Conservation (phyloP, 2,113 vertebrate genomes). For the Aythya baeri region DNA sequence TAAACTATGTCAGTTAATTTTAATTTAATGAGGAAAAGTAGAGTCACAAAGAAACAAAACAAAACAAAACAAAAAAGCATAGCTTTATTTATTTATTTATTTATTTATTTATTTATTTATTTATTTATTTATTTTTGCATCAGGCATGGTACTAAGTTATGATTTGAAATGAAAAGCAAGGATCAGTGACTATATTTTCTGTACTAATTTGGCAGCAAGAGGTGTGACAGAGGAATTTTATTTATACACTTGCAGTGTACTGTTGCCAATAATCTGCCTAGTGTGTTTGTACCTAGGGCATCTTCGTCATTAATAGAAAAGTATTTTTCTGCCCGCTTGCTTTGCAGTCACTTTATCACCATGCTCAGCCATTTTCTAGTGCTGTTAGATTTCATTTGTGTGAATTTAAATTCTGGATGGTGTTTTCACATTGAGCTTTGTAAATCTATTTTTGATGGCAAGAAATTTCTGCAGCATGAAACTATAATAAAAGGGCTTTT, state of each 20-base stretch:
- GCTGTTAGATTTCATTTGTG: slow-evolving; percentile 8
- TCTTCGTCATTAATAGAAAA: slow-evolving; percentile 29
- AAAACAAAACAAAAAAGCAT: background rate
- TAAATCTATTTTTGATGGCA: background rate
- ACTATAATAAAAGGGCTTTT: background rate
- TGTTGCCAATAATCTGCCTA: slow-evolving; percentile 11
- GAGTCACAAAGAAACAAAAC: background rate
- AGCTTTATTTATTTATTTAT: background rate
- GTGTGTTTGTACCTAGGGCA: background rate
- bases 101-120: background rate
- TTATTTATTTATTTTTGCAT: background rate
- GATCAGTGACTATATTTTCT: background rate
- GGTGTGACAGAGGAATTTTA: background rate
- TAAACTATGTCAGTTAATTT: background rate
- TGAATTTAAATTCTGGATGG: slow-evolving; percentile 29
- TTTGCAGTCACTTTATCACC: background rate
- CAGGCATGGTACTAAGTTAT: background rate
- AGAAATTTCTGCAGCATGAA: slow-evolving; percentile 3
- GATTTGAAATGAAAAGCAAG: background rate
- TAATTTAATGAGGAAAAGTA: background rate
- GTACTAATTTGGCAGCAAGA: background rate
- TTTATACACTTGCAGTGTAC: background rate
- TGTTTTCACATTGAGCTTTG: slow-evolving; percentile 6
- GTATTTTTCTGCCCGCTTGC: background rate
- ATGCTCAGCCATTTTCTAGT: background rate